Percentiles rank a stretch among this genome's conserved stretches.
phyloP scores from a whole-genome alignment of 1,140 invertebrate genomes.

The roundworm (Caenorhabditis elegans) region DNA sequence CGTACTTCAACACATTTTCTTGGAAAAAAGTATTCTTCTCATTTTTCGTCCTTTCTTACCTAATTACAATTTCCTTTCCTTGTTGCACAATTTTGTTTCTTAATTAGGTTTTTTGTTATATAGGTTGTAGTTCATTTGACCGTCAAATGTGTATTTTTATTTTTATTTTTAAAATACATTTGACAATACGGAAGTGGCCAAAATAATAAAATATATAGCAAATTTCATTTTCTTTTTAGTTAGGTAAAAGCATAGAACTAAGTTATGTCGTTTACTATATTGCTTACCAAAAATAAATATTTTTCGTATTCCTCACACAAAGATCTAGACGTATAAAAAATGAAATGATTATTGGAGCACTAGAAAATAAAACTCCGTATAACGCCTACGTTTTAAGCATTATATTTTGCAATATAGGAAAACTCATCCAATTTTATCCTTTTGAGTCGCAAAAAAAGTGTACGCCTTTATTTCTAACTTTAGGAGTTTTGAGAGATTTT shows the following conservation, averaged over 20 bases:
- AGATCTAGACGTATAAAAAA: too few species aligned
- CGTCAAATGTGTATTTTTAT: too few species aligned
- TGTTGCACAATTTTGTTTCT: not conserved
- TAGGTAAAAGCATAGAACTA: not conserved
- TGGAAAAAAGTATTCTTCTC: not conserved
- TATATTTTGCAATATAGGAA: not conserved
- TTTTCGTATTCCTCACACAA: too few species aligned
- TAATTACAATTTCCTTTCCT: constrained; percentile 16
- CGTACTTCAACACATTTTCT: not conserved
- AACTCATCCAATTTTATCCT: too few species aligned
- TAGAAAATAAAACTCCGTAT: not conserved
- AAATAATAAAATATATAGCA: not conserved
- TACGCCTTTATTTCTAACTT: too few species aligned
- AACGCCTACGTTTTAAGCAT: not conserved
- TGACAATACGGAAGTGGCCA: not conserved
- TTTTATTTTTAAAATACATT: too few species aligned
- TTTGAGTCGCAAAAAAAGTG: too few species aligned
- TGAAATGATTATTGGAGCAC: not conserved
- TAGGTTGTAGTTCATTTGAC: too few species aligned
- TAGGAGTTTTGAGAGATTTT: too few species aligned
- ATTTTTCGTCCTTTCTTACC: not conserved
- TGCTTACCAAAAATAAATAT: too few species aligned
- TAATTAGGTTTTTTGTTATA: constrained; percentile 24
- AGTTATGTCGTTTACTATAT: not conserved
- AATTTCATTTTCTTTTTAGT: not conserved